phyloP scores from a whole-genome alignment of 2,113 vertebrate genomes.

The Synodontis membranacea region DNA sequence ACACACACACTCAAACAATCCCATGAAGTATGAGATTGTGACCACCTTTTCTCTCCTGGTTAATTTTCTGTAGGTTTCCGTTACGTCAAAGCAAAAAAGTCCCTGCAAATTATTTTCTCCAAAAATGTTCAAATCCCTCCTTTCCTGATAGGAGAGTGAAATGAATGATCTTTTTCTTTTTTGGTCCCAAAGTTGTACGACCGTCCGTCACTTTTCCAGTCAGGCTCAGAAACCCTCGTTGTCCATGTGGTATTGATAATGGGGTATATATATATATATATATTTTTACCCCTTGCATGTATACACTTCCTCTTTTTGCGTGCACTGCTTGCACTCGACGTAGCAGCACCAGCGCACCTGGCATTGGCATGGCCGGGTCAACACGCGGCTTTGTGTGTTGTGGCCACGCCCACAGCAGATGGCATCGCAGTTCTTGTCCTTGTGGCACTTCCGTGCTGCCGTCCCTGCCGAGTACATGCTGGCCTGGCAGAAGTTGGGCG shows the following conservation, averaged over 20 bases:
- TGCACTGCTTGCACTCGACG: conserved; percentile 97
- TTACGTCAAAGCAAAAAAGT: background rate
- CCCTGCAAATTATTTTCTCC: conserved; percentile 4
- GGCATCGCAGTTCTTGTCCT: conserved; percentile 97
- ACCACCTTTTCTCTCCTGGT: conserved; percentile 3
- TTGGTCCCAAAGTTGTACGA: background rate
- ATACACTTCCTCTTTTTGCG: conserved; percentile 95
- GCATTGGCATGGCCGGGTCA: conserved; percentile 94
- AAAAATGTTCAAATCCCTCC: conserved; percentile 8
- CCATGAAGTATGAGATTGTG: background rate
- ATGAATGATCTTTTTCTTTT: background rate
- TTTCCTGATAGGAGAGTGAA: background rate
- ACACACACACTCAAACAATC: conserved; percentile 28
- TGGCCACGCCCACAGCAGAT: conserved; percentile 97
- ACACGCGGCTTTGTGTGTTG: conserved; percentile 95
- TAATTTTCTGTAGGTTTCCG: conserved; percentile 22
- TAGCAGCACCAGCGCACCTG: conserved; percentile 99
- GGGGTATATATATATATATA: conserved; percentile 29
- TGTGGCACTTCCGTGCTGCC: conserved; percentile 90
- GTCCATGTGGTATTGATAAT: background rate
- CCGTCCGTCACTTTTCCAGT: conserved; percentile 5
- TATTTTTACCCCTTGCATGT: conserved; percentile 88
- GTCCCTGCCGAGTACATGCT: conserved; percentile 92
- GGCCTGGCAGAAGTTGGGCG: conserved; percentile 91
- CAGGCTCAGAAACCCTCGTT: conserved; percentile 47